These are phyloP conservation scores for Synanthedon tipuliformis DNA, from an alignment of 2,888 invertebrate genomes.

Conservation along the genomic window DNA sequence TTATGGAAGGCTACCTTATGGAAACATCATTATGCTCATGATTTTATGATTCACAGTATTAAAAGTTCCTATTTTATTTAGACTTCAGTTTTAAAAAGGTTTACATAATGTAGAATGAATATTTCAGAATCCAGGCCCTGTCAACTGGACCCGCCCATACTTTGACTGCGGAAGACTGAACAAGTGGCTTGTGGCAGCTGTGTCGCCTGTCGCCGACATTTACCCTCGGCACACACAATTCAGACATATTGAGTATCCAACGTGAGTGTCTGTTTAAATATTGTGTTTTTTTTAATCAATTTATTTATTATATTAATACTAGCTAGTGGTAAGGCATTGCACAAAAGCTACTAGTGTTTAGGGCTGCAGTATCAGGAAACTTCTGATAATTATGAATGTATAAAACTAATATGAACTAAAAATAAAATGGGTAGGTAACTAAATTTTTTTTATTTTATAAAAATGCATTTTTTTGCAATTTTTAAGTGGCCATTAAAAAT, in stretches of 20 bases:
- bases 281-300: neutral
- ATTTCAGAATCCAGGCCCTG: slow-evolving; percentile 79
- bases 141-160: slow-evolving; percentile 94
- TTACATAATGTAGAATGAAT: neutral
- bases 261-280: slow-evolving; percentile 69
- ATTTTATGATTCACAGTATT: too few relatives aligned
- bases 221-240: slow-evolving; percentile 94
- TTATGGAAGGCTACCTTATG: neutral
- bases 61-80: neutral
- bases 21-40: too few relatives aligned
- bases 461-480: too few relatives aligned
- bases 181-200: slow-evolving; percentile 94
- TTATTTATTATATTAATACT: neutral
- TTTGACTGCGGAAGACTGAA: slow-evolving; percentile 96
- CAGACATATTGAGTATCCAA: slow-evolving; percentile 93
- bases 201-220: slow-evolving; percentile 95
- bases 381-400: too few relatives aligned
- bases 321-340: too few relatives aligned
- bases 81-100: neutral
- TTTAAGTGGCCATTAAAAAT: too few relatives aligned
- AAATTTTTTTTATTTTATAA: too few relatives aligned
- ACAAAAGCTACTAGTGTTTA: too few relatives aligned
- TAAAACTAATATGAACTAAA: too few relatives aligned
- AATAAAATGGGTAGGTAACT: too few relatives aligned
- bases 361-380: too few relatives aligned